phyloP scores from a whole-genome alignment of 2,888 invertebrate species.

The Oasisia sp. region DNA sequence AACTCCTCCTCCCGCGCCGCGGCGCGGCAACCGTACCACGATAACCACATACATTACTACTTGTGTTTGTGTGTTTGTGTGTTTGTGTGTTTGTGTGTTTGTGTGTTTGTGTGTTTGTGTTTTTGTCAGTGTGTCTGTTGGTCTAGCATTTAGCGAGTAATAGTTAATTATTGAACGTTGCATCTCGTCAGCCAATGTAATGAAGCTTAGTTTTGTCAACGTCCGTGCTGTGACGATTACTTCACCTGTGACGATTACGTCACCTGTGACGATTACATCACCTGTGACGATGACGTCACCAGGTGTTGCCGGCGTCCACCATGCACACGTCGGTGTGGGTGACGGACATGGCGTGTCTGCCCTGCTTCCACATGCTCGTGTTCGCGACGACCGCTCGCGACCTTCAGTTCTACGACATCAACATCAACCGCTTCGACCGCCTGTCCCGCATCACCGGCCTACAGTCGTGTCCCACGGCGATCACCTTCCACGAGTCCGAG shows the following conservation, averaged over 20 bases:
- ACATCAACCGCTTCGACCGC: conserved; percentile 24
- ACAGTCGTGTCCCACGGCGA: conserved; percentile 69
- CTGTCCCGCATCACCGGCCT: conserved; percentile 71
- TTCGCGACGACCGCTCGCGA: conserved; percentile 82
- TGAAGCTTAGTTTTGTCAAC: not conserved
- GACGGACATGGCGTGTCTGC: conserved; percentile 78
- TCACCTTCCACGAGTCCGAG: not conserved
- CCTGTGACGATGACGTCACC: not conserved
- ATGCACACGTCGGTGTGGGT: conserved; percentile 70
- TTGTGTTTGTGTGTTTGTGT: too few species aligned
- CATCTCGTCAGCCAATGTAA: not conserved
- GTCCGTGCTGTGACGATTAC: not conserved
- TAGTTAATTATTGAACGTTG: too few species aligned
- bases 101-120: too few species aligned
- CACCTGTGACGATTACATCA: not conserved
- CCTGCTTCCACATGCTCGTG: conserved; percentile 82
- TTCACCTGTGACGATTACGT: not conserved
- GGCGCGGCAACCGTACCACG: too few species aligned
- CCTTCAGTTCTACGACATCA: conserved; percentile 76
- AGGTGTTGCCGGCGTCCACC: not conserved
- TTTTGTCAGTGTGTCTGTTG: too few species aligned
- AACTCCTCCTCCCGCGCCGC: too few species aligned
- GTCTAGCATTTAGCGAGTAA: too few species aligned
- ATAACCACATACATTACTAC: too few species aligned
- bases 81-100: too few species aligned